Evolutionary conservation across 2,797 vertebrate genomes (phyloP), one percentile per base, ranked within the genome.

Genomic region (Erpetoichthys calabaricus): DNA sequence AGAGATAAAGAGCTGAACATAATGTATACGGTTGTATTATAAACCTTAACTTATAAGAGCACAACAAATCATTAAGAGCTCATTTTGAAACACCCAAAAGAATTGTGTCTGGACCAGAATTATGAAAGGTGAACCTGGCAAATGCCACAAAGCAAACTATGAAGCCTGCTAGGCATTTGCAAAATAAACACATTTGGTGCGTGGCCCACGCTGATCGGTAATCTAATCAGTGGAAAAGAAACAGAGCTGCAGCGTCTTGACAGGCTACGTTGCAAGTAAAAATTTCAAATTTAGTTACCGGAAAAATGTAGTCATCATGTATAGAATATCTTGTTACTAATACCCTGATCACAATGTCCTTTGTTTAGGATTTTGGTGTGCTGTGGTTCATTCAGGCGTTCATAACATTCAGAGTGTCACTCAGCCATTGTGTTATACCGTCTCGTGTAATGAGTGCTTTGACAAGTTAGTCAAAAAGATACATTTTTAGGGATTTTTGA

Each of bases 161-260:
- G 43, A 54, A 65, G 67, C 59, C 63, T 66, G 59, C 58, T 55
- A 47, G 59, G 25, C 25, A 25, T 25, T 25, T 25, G 25, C 25
- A 25, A 25, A 25, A 25, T 25, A 25, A 25, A 25, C 25, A 25
- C 25, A 25, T 49, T 57, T 49, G 56, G 50, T 61, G 64, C 59
- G 57, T 68, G 65, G 62, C 62, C 63, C 8, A 59, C 57, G 52
- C 66, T 62, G 57, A 63, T 64, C 66, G 60, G 62, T 61, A 63
- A 61, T 60, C 55, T 57, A 62, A 64, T 62, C 55, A 57, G 46
- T 62, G 63, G 66, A 63, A 62, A 61, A 61, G 61, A 61, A 44
- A 54, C 10, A 53, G 47, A 51, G 7, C 57, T 55, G 10, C 59
- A 59, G 59, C 58, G 46, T 62, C 61, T 63, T 58, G 59, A 52